Evolutionary conservation across 2,888 invertebrate genomes (phyloP), one percentile per base, ranked within the genome.

Genomic region (Pardosa pseudoannulata): DNA sequence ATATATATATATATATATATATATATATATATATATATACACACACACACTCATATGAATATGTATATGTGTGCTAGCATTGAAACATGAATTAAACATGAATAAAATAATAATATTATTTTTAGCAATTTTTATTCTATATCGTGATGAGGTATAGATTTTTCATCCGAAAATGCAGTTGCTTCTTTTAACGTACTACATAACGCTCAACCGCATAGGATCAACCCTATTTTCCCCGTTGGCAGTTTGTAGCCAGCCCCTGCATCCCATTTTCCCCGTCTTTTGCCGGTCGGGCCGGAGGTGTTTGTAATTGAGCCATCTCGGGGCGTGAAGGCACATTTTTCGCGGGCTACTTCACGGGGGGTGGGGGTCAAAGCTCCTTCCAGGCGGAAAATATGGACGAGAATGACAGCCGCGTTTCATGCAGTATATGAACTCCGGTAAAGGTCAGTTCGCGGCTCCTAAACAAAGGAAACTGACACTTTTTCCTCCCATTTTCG

Each of bases 311-410:
- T 56, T 56, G 56, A 56, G 56, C 56, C 11, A 56, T 56, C 56
- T 6, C 23, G 11, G 23, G 23, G 23, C 56, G 19, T 19, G 23
- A 19, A 56, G 56, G 23, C 19, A 6, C 3, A 23, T 56, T 23
- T 56, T 56, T 56, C 11, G 11, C 56, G 23, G 56, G 56, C 19
- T 5, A 23, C 56, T 23, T 56, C 82, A 28, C 81, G 56, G 83
- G 83, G 83, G 83, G 83, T 73, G 29, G 56, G 56, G 83, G 78
- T 79, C 78, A 79, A 73, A 85, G 73, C 73, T 56, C 73, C 29
- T 50, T 7, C 50, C 23, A 56, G 76, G 50, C 64, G 71, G 64
- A 64, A 85, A 78, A 85, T 85, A 85, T 85, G 78, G 78, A 79
- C 78, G 72, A 50, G 71, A 78, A 27, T 85, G 83, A 85, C 83